These are phyloP conservation scores for Acanthosepion lycidas DNA, from an alignment of 2,888 invertebrate species.

Conservation along the genomic window DNA sequence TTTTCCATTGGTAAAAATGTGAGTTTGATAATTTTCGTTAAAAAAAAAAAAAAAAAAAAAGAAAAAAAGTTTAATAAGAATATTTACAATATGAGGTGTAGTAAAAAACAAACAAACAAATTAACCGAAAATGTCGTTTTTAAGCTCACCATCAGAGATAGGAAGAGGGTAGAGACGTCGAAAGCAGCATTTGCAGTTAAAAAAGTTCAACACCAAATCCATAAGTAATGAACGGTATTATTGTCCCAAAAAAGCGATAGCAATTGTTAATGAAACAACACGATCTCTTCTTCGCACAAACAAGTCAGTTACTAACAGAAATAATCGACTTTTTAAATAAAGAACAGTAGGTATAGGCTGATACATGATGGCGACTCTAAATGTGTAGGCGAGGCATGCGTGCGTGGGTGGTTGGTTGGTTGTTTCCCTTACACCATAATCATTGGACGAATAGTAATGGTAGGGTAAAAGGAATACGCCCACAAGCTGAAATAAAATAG, in stretches of 20 bases:
- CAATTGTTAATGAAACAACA: not conserved
- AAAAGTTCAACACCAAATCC: not conserved
- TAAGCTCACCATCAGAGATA: not conserved
- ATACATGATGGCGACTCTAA: not conserved
- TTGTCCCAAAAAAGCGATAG: not conserved
- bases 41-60: no score
- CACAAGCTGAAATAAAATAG: no score
- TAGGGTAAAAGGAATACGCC: not conserved
- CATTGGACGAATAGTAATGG: not conserved
- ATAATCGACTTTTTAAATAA: not conserved
- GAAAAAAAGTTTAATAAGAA: no score
- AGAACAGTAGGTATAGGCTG: not conserved
- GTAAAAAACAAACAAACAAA: no score
- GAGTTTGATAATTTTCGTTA: no score
- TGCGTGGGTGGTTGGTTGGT: not conserved
- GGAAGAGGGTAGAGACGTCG: not conserved
- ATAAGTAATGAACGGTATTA: not conserved
- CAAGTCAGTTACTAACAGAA: not conserved
- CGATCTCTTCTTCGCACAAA: not conserved
- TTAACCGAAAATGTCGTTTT: not conserved
- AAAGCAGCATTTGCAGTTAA: constrained; percentile 1
- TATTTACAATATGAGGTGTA: no score
- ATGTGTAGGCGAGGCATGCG: not conserved
- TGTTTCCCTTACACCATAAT: not conserved
- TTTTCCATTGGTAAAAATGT: no score